Conservation (phyloP, 2,888 invertebrate genomes). For the Punctoribates punctum region DNA sequence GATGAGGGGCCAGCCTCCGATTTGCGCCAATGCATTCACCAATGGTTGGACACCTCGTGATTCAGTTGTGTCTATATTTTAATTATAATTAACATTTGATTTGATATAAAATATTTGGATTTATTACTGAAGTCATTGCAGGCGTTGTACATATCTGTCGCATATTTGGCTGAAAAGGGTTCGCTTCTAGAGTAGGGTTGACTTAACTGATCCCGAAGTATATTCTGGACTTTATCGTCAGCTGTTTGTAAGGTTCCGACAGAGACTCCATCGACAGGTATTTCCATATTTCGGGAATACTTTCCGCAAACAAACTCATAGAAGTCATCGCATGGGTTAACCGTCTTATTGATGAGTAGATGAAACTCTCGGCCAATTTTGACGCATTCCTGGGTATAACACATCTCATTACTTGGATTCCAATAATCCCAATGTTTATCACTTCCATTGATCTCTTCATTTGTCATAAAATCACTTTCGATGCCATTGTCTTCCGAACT, state of each 20-base stretch:
- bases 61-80: not conserved
- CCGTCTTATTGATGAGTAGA: not conserved
- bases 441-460: too few species aligned
- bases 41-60: not conserved
- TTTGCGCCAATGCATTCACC: not conserved
- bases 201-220: not conserved
- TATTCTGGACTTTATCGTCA: not conserved
- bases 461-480: too few species aligned
- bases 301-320: constrained; percentile 22
- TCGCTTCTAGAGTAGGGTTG: not conserved
- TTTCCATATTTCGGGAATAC: not conserved
- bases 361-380: not conserved
- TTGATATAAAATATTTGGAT: not conserved
- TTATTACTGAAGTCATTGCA: not conserved
- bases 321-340: constrained; percentile 15
- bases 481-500: too few species aligned
- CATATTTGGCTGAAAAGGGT: not conserved
- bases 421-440: too few species aligned
- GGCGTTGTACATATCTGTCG: not conserved
- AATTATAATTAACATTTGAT: not conserved
- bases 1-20: constrained; percentile 2
- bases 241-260: not conserved
- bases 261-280: not conserved
- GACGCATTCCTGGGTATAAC: not conserved
- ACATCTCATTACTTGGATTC: not conserved